These are phyloP conservation scores for Periophthalmus magnuspinnatus DNA, from an alignment of 2,797 vertebrate genomes.

Conservation along the genomic window DNA sequence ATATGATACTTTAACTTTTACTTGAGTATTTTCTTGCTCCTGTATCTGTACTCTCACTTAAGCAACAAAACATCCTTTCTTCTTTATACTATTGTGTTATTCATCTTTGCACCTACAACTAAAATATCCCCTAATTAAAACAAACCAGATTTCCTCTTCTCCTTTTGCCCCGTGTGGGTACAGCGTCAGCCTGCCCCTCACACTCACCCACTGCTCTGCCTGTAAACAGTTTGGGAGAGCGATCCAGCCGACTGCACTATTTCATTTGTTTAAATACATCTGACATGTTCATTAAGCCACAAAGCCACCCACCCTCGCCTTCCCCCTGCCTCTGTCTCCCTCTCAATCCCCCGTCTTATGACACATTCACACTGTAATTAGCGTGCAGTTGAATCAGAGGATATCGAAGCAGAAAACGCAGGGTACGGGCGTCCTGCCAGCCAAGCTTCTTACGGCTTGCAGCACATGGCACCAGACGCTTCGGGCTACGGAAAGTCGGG, in stretches of 20 bases:
- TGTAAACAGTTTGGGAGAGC: slow-evolving; percentile 41
- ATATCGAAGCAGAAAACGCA: slow-evolving; percentile 53
- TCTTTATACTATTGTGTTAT: no score
- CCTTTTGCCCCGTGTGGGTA: slow-evolving; percentile 16
- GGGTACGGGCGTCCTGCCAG: slow-evolving; percentile 66
- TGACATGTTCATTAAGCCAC: slow-evolving; percentile 75
- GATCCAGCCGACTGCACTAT: slow-evolving; percentile 64
- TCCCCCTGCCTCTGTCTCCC: slow-evolving; percentile 35
- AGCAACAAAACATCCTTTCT: no score
- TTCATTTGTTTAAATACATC: slow-evolving; percentile 78
- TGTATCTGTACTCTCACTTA: no score
- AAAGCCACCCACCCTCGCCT: slow-evolving; percentile 68
- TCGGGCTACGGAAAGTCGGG: slow-evolving; percentile 47
- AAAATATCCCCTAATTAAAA: background rate
- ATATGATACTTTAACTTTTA: no score
- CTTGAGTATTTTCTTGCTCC: no score
- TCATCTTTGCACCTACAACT: background rate
- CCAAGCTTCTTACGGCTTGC: slow-evolving; percentile 61
- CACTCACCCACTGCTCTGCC: slow-evolving; percentile 21
- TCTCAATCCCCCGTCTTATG: slow-evolving; percentile 55
- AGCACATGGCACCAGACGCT: slow-evolving; percentile 51
- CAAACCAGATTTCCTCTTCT: slow-evolving; percentile 1
- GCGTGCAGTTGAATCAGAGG: slow-evolving; percentile 70
- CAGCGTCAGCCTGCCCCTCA: slow-evolving; percentile 17
- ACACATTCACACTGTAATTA: slow-evolving; percentile 68